phyloP scores from a whole-genome alignment of 1,140 invertebrate species.

The Trachelipus rathkii region DNA sequence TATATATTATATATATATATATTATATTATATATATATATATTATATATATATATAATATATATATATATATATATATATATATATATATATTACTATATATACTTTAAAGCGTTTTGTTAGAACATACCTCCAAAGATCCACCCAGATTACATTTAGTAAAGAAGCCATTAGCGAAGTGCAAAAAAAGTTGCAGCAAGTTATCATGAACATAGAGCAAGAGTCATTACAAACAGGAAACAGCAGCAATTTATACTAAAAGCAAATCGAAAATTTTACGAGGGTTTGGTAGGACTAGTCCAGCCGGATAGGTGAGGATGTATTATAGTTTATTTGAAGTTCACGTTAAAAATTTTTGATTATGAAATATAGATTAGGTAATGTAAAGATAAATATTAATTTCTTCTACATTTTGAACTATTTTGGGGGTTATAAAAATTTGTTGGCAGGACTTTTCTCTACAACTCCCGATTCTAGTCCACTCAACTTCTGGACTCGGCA shows the following conservation, averaged over 20 bases:
- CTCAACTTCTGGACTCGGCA: constrained; percentile 73
- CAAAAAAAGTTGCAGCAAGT: constrained; percentile 84
- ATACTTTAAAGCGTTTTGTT: constrained; percentile 68
- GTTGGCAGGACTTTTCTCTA: constrained; percentile 67
- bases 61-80: too few relatives aligned
- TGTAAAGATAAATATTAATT: too few relatives aligned
- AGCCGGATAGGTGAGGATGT: constrained; percentile 49
- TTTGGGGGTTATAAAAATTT: too few relatives aligned
- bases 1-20: neutral
- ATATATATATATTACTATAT: neutral
- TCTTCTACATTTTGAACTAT: too few relatives aligned
- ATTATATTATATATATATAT: neutral
- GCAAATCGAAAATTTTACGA: constrained; percentile 71
- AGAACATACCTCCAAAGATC: constrained; percentile 79
- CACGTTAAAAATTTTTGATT: too few relatives aligned
- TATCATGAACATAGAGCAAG: constrained; percentile 80
- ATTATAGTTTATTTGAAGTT: too few relatives aligned
- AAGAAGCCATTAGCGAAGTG: constrained; percentile 78
- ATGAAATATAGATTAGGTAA: too few relatives aligned
- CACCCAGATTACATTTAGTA: constrained; percentile 83
- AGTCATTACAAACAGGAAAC: constrained; percentile 69
- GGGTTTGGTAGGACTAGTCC: constrained; percentile 52
- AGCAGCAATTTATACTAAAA: constrained; percentile 70
- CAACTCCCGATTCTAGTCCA: constrained; percentile 80
- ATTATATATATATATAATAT: neutral